Conservation (phyloP, 2,113 vertebrate genomes). For the Eublepharis macularius region DNA sequence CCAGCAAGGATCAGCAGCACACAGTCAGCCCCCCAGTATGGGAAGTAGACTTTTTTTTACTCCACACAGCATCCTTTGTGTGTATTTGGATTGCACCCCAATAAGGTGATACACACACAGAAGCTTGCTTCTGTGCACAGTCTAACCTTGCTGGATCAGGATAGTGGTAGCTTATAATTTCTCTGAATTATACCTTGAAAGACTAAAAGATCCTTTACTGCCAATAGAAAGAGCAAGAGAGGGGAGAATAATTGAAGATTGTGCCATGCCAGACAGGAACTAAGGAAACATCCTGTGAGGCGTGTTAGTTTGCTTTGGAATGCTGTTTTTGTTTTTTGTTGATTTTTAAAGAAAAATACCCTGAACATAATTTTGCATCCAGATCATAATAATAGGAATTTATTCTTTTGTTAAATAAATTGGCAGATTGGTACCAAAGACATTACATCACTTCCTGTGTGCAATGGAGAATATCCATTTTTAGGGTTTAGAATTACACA, state of each 20-base stretch:
- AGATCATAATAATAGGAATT: conserved; percentile 28
- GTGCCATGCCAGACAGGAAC: conserved; percentile 34
- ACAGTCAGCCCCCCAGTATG: neutral
- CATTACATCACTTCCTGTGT: conserved; percentile 13
- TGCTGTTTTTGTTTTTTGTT: conserved; percentile 44
- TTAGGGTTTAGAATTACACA: conserved; percentile 30
- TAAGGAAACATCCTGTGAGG: neutral
- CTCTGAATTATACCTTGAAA: conserved; percentile 55
- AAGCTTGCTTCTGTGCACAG: neutral
- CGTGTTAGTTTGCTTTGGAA: conserved; percentile 51
- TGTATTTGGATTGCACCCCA: neutral
- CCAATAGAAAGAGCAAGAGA: conserved; percentile 5
- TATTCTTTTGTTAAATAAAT: conserved; percentile 43
- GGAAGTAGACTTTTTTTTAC: neutral
- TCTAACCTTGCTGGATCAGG: conserved; percentile 1
- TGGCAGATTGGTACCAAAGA: conserved; percentile 60
- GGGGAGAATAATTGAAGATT: neutral
- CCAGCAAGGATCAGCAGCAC: conserved; percentile 1
- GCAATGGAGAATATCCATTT: conserved; percentile 33
- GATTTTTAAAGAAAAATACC: conserved; percentile 45
- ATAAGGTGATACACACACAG: neutral
- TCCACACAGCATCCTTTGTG: neutral
- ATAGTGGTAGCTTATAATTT: conserved; percentile 10
- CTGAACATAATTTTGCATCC: conserved; percentile 41
- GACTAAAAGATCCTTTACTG: conserved; percentile 23